phyloP scores from a whole-genome alignment of 2,888 invertebrate genomes.

The Acronicta aceris region DNA sequence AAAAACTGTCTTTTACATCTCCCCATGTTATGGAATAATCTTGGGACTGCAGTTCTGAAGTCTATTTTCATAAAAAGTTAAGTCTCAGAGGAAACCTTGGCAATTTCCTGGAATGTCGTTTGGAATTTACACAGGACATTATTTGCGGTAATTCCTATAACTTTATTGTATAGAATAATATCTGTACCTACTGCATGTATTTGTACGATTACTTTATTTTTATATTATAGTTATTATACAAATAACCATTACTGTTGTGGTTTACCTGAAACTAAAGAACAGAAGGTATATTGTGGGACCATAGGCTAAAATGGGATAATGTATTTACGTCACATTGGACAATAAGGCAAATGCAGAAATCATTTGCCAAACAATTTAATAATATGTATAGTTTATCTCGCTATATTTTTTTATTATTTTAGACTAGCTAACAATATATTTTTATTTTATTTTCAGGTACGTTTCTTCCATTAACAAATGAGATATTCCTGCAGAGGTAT shows the following conservation, averaged over 20 bases:
- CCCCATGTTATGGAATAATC: not conserved
- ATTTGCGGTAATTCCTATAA: constrained; percentile 18
- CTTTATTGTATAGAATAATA: constrained; percentile 7
- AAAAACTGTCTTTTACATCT: not conserved
- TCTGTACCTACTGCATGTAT: not conserved
- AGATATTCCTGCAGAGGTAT: constrained; percentile 17
- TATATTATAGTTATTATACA: constrained; percentile 5
- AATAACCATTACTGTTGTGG: constrained; percentile 15
- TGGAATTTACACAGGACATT: constrained; percentile 49
- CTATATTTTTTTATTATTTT: too few relatives aligned
- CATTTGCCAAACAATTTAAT: too few relatives aligned
- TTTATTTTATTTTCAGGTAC: constrained; percentile 55
- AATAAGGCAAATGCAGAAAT: too few relatives aligned
- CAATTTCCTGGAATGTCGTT: constrained; percentile 26
- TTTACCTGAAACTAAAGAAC: constrained; percentile 17
- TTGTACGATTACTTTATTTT: constrained; percentile 1
- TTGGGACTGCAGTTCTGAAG: constrained; percentile 1
- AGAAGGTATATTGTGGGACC: not conserved
- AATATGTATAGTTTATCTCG: too few relatives aligned
- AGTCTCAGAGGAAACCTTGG: constrained; percentile 24
- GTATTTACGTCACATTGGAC: too few relatives aligned
- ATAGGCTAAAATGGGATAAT: not conserved
- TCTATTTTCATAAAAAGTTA: constrained; percentile 16
- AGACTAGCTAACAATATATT: too few relatives aligned
- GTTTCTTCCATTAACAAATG: not conserved